Conservation (phyloP, 1,140 invertebrate species). For the Bemisia tabaci region DNA sequence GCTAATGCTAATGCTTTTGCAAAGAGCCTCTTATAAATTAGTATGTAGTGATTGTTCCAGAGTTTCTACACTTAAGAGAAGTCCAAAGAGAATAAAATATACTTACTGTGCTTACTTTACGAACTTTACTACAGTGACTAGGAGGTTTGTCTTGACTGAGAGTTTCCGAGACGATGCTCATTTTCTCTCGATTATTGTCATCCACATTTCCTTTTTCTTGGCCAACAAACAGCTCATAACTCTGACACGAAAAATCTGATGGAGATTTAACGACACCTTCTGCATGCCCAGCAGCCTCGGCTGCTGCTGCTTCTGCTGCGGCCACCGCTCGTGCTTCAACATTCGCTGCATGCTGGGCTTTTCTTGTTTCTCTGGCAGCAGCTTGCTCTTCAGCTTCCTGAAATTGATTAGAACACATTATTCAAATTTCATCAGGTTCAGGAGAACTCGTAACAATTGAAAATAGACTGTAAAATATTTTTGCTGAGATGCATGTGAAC, state of each 20-base stretch:
- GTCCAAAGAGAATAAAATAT: too few species aligned
- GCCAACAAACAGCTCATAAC: slow-evolving; percentile 77
- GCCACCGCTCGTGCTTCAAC: slow-evolving; percentile 42
- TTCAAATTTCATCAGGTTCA: slow-evolving; percentile 3
- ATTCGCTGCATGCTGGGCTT: slow-evolving; percentile 29
- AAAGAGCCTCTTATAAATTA: slow-evolving; percentile 44
- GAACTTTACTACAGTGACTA: slow-evolving; percentile 45
- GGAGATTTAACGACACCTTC: slow-evolving; percentile 62
- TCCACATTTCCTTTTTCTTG: slow-evolving; percentile 72
- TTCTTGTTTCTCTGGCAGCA: slow-evolving; percentile 45
- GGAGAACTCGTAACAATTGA: background rate
- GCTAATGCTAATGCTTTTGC: background rate
- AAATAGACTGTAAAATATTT: too few species aligned
- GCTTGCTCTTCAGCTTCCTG: slow-evolving; percentile 73
- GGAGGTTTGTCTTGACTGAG: slow-evolving; percentile 56
- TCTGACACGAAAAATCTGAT: slow-evolving; percentile 74
- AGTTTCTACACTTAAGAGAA: too few species aligned
- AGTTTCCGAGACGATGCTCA: slow-evolving; percentile 78
- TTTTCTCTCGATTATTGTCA: slow-evolving; percentile 76
- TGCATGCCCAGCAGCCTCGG: slow-evolving; percentile 34
- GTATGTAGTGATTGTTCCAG: too few species aligned
- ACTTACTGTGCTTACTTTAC: slow-evolving; percentile 67
- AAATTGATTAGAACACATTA: too few species aligned
- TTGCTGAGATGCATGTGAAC: too few species aligned
- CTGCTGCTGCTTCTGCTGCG: slow-evolving; percentile 41